Evolutionary conservation across 2,797 vertebrate species (phyloP), one percentile per base, ranked within the genome.

Genomic region (Pteronotus mesoamericanus): DNA sequence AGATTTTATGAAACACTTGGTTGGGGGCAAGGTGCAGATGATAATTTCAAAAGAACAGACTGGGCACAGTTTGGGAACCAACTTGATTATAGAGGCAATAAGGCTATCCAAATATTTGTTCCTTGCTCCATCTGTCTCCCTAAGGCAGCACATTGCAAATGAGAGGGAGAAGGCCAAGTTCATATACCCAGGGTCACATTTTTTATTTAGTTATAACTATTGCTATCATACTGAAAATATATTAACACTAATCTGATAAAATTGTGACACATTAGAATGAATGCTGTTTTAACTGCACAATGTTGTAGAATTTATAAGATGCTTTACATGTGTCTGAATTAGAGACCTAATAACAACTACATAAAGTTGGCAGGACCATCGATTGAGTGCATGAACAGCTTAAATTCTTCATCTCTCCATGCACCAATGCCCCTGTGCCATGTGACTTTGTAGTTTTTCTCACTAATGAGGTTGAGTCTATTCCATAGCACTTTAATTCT

Each of bases 101-200:
- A 94, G 94, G 77, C 88, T 94, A 84, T 96, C 85, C 96, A 96
- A 95, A 96, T 95, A 97, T 94, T 97, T 97, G 94, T 97, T 94
- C 69, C 92, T 91, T 77, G 42, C 42, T 59, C 96, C 96, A 94
- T 97, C 94, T 97, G 94, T 92, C 86, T 90, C 88, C 42, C 74
- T 42, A 71, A 96, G 64, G n/a, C 32, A n/a, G 59, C 80, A 68
- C 86, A 64, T 39, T 86, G 77, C 74, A 92, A 91, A 90, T 64
- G 53, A 93, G 78, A 90, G 24, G 12, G 46, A 87, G 32, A 80
- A 89, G 72, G 44, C 91, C 89, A 96, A 92, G 80, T 91, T 86
- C 86, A 83, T 42, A 72, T n/a, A 69, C 46, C 71, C 83, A 71
- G 57, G 29, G 69, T 37, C 21, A 3, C 11, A 55, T 82, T 89